Conservation (phyloP, 1,140 invertebrate genomes). For the Drosophila ercepeae region DNA sequence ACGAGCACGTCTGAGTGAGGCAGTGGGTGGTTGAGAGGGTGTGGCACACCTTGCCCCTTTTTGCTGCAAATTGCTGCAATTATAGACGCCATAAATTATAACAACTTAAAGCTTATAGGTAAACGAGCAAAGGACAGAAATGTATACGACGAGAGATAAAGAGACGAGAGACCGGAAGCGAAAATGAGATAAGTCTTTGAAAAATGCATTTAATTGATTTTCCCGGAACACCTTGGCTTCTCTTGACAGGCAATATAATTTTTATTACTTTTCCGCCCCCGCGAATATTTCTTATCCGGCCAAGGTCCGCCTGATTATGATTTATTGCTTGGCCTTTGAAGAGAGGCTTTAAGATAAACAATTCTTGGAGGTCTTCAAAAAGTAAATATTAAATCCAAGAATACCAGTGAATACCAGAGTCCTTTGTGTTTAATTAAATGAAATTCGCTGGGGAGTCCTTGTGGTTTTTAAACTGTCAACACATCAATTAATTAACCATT, state of each 20-base stretch:
- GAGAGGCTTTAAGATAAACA: too few species aligned
- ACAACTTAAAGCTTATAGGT: conserved; percentile 49
- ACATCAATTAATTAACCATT: conserved; percentile 66
- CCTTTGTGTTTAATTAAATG: conserved; percentile 12
- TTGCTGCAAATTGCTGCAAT: conserved; percentile 73
- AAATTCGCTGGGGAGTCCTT: conserved; percentile 27
- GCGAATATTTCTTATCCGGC: background rate
- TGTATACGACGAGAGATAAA: background rate
- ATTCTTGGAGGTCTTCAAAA: background rate
- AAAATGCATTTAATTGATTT: conserved; percentile 78
- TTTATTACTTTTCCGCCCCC: conserved; percentile 20
- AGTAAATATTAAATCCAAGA: background rate
- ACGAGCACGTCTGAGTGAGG: conserved; percentile 21
- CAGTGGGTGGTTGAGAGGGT: background rate
- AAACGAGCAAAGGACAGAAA: conserved; percentile 24
- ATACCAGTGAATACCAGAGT: background rate
- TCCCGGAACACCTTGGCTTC: conserved; percentile 32
- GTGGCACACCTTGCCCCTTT: conserved; percentile 10
- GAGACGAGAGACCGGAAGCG: background rate
- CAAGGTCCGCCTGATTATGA: conserved; percentile 6
- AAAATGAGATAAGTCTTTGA: conserved; percentile 25
- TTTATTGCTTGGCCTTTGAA: conserved; percentile 21
- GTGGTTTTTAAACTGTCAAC: conserved; percentile 48
- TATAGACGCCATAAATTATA: conserved; percentile 79
- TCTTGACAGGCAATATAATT: conserved; percentile 40